phyloP scores from a whole-genome alignment of 2,888 invertebrate genomes.

The Catocala nupta region DNA sequence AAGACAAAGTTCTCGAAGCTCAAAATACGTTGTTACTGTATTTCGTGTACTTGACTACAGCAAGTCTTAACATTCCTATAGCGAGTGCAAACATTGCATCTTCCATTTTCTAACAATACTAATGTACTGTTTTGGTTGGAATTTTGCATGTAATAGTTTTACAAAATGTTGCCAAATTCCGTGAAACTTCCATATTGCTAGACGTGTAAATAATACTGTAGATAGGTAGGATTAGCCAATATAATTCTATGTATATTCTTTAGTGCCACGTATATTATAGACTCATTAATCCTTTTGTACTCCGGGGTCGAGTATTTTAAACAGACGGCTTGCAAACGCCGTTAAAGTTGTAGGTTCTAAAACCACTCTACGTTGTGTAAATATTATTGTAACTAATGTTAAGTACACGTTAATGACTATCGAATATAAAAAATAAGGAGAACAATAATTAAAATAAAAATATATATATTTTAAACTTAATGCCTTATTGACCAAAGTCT shows the following conservation, averaged over 20 bases:
- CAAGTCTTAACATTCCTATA: conserved; percentile 9
- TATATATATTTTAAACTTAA: conserved; percentile 87
- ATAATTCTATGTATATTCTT: conserved; percentile 54
- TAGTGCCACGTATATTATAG: conserved; percentile 65
- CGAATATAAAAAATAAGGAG: conserved; percentile 82
- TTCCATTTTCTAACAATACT: conserved; percentile 25
- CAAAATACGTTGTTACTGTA: too few species aligned
- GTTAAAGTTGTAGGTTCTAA: conserved; percentile 49
- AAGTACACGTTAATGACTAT: conserved; percentile 72
- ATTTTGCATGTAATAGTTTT: conserved; percentile 36
- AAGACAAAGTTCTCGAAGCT: too few species aligned
- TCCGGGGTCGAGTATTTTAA: conserved; percentile 61
- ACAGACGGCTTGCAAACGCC: conserved; percentile 43
- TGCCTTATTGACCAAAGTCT: conserved; percentile 88
- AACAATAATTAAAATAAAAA: conserved; percentile 86
- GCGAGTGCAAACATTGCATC: conserved; percentile 14
- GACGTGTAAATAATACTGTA: conserved; percentile 77
- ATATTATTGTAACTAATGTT: conserved; percentile 78
- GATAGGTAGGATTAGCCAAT: conserved; percentile 76
- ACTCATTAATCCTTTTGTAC: conserved; percentile 72
- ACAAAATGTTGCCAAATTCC: conserved; percentile 72
- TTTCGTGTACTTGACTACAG: neutral
- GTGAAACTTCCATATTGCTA: conserved; percentile 61
- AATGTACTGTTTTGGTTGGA: conserved; percentile 19
- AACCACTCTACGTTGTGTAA: conserved; percentile 70